phyloP scores from a whole-genome alignment of 2,797 vertebrate species.

The Enteromius argenteus region DNA sequence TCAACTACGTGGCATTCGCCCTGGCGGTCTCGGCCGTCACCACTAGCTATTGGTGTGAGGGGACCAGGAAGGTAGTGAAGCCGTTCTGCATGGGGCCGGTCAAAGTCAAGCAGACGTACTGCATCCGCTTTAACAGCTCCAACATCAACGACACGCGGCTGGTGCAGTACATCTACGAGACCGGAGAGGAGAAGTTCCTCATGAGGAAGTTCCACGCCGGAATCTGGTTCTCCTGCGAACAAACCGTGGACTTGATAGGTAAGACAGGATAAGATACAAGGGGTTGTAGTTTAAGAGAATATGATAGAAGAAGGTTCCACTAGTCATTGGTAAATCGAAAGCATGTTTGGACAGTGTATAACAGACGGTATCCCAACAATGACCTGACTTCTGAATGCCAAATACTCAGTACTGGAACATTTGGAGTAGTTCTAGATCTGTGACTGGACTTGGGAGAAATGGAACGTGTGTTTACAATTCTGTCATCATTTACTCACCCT shows the following conservation, averaged over 20 bases:
- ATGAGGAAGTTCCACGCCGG: constrained; percentile 85
- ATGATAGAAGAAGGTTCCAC: not conserved
- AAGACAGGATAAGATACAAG: constrained; percentile 57
- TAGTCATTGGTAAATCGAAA: not conserved
- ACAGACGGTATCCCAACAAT: not conserved
- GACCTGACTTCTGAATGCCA: not conserved
- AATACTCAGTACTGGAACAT: not conserved
- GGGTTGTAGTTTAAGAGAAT: not conserved
- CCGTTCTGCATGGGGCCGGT: constrained; percentile 82
- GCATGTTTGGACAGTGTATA: not conserved
- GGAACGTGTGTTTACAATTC: not conserved
- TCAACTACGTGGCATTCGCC: constrained; percentile 82
- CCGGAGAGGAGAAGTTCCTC: constrained; percentile 86
- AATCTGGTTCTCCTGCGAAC: constrained; percentile 90
- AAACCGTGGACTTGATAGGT: constrained; percentile 82
- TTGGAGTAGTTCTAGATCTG: not conserved
- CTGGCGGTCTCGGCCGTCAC: constrained; percentile 84
- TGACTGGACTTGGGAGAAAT: not conserved
- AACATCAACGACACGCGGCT: constrained; percentile 77
- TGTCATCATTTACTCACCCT: not conserved
- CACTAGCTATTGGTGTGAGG: constrained; percentile 91
- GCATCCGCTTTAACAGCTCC: constrained; percentile 84
- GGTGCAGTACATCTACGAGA: constrained; percentile 90
- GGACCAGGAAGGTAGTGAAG: constrained; percentile 85
- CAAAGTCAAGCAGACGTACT: constrained; percentile 75